Evolutionary conservation across 2,888 invertebrate species (phyloP).

Genomic region (Gymnocheta viridis): DNA sequence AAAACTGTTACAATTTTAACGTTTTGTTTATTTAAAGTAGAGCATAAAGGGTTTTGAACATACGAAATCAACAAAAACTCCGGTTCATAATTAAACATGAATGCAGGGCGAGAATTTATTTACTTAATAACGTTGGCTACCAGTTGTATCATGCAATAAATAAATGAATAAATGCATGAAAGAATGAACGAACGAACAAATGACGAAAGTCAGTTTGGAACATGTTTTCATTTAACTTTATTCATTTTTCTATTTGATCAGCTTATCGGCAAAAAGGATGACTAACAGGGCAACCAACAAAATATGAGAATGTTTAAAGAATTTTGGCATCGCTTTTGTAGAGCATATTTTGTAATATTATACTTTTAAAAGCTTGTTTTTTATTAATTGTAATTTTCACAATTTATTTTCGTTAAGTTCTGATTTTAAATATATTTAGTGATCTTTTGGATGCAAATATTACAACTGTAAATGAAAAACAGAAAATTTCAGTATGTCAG

Average conservation of each 20-base stretch:
- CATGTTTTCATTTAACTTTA: constrained; percentile 41
- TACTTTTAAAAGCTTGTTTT: too few relatives aligned
- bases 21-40: constrained; percentile 3
- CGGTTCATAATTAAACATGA: neutral
- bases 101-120: constrained; percentile 12
- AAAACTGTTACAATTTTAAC: constrained; percentile 14
- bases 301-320: too few relatives aligned
- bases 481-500: too few relatives aligned
- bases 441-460: too few relatives aligned
- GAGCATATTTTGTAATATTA: too few relatives aligned
- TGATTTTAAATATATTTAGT: too few relatives aligned
- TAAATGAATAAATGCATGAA: neutral
- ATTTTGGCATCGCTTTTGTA: too few relatives aligned
- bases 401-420: too few relatives aligned
- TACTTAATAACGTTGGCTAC: constrained; percentile 1
- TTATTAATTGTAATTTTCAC: too few relatives aligned
- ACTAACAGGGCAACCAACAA: neutral
- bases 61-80: neutral
- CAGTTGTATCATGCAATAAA: neutral
- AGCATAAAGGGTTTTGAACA: constrained; percentile 26
- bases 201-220: constrained; percentile 39
- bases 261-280: constrained; percentile 41
- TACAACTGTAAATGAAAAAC: too few relatives aligned
- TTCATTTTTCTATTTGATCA: constrained; percentile 42
- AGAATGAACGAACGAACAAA: neutral